These are phyloP conservation scores for Rhegmatorhina hoffmannsi DNA, from an alignment of 2,113 vertebrate species.

Conservation along the genomic window DNA sequence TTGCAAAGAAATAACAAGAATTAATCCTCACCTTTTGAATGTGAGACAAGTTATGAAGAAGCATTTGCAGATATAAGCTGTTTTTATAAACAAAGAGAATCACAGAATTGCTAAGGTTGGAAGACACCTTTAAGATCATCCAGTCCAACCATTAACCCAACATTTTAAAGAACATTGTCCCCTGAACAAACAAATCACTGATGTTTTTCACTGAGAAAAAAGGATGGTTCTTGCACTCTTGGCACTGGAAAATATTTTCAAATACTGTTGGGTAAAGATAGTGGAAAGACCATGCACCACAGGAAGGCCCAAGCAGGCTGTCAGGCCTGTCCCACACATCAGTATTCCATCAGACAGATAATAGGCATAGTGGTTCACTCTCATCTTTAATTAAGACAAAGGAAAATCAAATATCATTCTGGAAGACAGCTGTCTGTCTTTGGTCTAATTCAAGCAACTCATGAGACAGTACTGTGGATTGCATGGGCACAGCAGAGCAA, in stretches of 20 bases:
- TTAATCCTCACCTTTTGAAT: background rate
- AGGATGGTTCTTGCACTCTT: background rate
- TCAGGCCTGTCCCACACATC: background rate
- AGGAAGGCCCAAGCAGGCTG: background rate
- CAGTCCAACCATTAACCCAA: background rate
- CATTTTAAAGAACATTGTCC: background rate
- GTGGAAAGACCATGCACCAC: background rate
- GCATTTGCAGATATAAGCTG: background rate
- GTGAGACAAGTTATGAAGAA: background rate
- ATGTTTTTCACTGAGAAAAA: background rate
- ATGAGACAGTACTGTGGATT: background rate
- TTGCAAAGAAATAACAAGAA: background rate
- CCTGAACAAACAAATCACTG: background rate
- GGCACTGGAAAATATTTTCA: background rate
- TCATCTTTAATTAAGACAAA: background rate
- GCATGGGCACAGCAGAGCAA: background rate
- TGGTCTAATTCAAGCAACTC: background rate
- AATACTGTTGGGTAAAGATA: background rate
- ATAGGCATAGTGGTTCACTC: background rate
- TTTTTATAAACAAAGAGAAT: background rate
- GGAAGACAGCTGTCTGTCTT: background rate
- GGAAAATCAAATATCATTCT: background rate
- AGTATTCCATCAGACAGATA: background rate
- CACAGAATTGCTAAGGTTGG: no score
- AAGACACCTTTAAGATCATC: background rate